Conservation (phyloP, 2,797 vertebrate species). For the Gastrophryne carolinensis region DNA sequence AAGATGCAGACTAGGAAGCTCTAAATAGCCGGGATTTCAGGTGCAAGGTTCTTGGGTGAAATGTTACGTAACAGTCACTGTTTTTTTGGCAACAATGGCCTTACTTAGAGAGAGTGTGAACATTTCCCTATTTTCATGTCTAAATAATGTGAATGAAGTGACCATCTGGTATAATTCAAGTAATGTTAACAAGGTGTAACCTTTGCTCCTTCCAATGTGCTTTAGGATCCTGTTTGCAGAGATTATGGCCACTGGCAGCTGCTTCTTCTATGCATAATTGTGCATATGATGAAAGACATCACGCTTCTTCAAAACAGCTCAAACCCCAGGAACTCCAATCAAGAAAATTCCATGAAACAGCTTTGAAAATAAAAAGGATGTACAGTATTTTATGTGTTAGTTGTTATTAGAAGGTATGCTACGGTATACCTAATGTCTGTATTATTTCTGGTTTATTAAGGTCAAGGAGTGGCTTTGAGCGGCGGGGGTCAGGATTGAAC, state of each 20-base stretch:
- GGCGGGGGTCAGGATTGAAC: too few relatives aligned
- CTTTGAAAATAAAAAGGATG: too few relatives aligned
- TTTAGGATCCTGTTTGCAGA: constrained; percentile 26
- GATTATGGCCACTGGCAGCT: constrained; percentile 31
- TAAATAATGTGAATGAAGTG: constrained; percentile 21
- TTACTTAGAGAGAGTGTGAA: constrained; percentile 12
- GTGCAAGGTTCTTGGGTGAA: not conserved
- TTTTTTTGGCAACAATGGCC: too few relatives aligned
- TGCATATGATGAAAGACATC: constrained; percentile 3
- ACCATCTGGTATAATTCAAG: constrained; percentile 40
- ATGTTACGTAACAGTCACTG: not conserved
- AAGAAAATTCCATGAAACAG: not conserved
- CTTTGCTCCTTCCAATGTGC: constrained; percentile 31
- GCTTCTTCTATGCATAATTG: constrained; percentile 6
- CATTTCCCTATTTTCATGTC: constrained; percentile 13
- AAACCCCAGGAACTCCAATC: not conserved
- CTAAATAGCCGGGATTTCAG: too few relatives aligned
- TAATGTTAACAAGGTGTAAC: constrained; percentile 50
- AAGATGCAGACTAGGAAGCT: too few relatives aligned
- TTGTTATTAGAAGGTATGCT: too few relatives aligned
- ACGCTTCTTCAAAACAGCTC: not conserved
- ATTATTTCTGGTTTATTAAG: too few relatives aligned
- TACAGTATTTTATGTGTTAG: too few relatives aligned
- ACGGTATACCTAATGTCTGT: too few relatives aligned
- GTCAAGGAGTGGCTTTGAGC: too few relatives aligned